Evolutionary conservation across 2,113 vertebrate species (phyloP).

Genomic region (Gasterosteus nipponicus): DNA sequence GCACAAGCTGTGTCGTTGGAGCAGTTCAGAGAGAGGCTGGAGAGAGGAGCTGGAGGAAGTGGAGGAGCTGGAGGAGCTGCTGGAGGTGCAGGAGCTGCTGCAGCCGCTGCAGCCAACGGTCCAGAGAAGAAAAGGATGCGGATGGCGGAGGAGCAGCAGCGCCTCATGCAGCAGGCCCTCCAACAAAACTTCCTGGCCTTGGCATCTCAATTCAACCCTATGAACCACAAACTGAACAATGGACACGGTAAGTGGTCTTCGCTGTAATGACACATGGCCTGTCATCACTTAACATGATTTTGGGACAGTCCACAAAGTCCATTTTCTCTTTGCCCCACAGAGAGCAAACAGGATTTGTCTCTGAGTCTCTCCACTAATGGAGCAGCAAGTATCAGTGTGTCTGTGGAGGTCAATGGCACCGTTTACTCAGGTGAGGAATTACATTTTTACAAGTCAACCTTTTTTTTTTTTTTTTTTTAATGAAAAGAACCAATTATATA

Average conservation of each 20-base stretch:
- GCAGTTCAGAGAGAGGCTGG: conserved; percentile 91
- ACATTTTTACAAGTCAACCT: not conserved
- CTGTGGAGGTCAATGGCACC: conserved; percentile 83
- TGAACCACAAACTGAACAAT: conserved; percentile 88
- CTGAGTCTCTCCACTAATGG: conserved; percentile 81
- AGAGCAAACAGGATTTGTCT: conserved; percentile 82
- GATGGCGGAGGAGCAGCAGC: conserved; percentile 91
- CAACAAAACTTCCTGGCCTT: conserved; percentile 93
- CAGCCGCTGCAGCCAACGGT: conserved; percentile 72
- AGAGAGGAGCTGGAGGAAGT: conserved; percentile 74
- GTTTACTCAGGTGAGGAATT: conserved; percentile 78
- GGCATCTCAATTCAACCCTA: conserved; percentile 90
- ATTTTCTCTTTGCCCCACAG: conserved; percentile 51
- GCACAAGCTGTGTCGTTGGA: conserved; percentile 87
- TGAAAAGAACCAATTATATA: not conserved
- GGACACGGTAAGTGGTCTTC: conserved; percentile 83
- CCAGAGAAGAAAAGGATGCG: conserved; percentile 88
- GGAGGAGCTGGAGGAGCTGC: conserved; percentile 56
- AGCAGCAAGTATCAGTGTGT: conserved; percentile 82
- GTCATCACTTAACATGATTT: not conserved
- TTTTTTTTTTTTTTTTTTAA: not conserved
- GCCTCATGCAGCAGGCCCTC: conserved; percentile 92
- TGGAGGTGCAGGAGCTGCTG: too few relatives aligned
- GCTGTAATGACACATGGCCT: not conserved
- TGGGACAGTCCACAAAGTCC: not conserved